Percentiles rank a stretch among this genome's conserved stretches.
phyloP scores from a whole-genome alignment of 2,797 vertebrate species.

The Triplophysa yarkandensis region DNA sequence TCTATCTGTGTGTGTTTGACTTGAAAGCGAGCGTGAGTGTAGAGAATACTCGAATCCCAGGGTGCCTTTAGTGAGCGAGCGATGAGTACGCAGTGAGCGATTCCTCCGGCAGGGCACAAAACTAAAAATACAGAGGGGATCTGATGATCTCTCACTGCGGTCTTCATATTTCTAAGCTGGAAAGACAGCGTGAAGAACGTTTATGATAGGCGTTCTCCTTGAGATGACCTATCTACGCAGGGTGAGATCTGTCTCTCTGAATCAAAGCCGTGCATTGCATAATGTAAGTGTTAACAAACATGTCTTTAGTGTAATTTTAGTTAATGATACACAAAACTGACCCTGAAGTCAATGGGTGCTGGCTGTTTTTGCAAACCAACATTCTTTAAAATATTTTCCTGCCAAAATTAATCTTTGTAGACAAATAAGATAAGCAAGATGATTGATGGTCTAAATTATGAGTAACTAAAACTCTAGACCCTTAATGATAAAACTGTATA shows the following conservation, averaged over 20 bases:
- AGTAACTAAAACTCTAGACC: no score
- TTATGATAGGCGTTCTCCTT: neutral
- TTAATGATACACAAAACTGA: no score
- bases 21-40: slow-evolving; percentile 1
- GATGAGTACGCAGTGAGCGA: slow-evolving; percentile 11
- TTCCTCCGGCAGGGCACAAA: slow-evolving; percentile 17
- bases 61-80: neutral
- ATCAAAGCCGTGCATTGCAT: neutral
- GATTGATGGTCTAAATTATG: no score
- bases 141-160: neutral
- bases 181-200: neutral
- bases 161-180: neutral
- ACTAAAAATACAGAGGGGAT: slow-evolving; percentile 24
- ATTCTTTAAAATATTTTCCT: no score
- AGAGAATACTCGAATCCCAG: slow-evolving; percentile 21
- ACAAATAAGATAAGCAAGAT: no score
- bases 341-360: no score
- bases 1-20: slow-evolving; percentile 29
- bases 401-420: neutral
- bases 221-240: slow-evolving; percentile 6
- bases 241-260: neutral
- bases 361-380: no score
- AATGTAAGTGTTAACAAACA: neutral
- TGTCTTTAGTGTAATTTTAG: no score
- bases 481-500: neutral